Base-by-base conservation (phyloP, 2,888 invertebrate species). In the Lysandra bellargus region DNA sequence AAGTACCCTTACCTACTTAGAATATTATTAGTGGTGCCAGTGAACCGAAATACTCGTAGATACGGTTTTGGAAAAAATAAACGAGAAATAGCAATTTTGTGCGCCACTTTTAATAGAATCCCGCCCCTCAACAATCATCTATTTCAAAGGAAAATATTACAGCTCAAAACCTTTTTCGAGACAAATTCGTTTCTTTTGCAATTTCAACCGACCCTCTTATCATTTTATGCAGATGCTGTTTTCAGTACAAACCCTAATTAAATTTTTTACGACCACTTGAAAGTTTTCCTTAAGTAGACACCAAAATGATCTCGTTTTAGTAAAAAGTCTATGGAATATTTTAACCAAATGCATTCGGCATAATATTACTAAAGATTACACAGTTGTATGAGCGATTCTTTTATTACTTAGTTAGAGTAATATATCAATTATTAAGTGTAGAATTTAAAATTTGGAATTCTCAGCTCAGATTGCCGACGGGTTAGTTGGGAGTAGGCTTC, bases 161-260 rank as follows among this genome's bases (percentile, higher is more conserved):
- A 37, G 69, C 69, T 69, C 33, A 33, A 69, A 69, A 17, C 37
- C 69, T 23, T 69, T 69, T 69, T 69, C 6, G 69, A 69, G 69
- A 69, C 33, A 69, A 69, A 69, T 69, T 69, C 33, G 69, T 69
- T 69, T 69, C 69, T 69, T 69, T 69, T 69, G 69, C 69, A 14
- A 37, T 37, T 69, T 37, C 69, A 69, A 14, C 69, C 33, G 33
- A 33, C 69, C 69, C 69, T 37, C 69, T 69, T 69, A 69, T 69
- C 69, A 37, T 69, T 33, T 69, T 69, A 69, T 69, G 69, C 69
- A 69, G 69, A 69, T 69, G 69, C 69, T 69, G 69, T 69, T 69
- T 69, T 69, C 69, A 69, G 69, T 14, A 69, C 69, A 33, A 69
- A 37, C 69, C 14, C 69, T 69, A 69, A 69, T 69, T 69, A 69